Conservation (phyloP, 92 coral and sea anemone genomes). For the Paragorgia papillata region DNA sequence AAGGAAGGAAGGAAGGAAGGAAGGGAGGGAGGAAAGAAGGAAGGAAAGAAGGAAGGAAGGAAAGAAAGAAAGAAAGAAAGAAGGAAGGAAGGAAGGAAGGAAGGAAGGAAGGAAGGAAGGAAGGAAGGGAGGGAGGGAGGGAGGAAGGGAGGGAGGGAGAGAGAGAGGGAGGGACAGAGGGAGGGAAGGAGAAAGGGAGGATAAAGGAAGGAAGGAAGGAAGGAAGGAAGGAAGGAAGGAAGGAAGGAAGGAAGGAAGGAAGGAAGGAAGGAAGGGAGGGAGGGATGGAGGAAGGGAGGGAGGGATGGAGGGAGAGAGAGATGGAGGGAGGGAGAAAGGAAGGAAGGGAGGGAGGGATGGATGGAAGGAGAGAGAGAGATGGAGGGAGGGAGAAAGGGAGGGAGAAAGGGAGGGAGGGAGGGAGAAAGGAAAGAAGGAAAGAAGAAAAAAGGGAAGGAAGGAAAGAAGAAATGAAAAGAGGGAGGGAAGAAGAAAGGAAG, state of each 20-base stretch:
- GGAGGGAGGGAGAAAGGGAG: too few relatives aligned
- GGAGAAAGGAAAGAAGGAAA: too few relatives aligned
- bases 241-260: conserved; percentile 13
- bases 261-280: not conserved
- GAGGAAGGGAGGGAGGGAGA: conserved; percentile 6
- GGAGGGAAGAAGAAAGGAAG: not conserved
- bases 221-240: not conserved
- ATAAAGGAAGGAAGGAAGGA: not conserved
- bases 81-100: not conserved
- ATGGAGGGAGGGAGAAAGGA: not conserved
- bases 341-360: not conserved
- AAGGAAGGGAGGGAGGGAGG: not conserved
- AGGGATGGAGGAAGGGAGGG: not conserved
- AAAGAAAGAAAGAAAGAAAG: not conserved
- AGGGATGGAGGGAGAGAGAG: not conserved
- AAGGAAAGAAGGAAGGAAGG: not conserved
- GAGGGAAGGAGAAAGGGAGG: not conserved
- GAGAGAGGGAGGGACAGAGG: too few relatives aligned
- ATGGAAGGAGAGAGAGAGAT: too few relatives aligned
- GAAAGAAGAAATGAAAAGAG: not conserved
- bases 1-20: not conserved
- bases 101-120: not conserved
- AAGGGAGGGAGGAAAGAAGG: not conserved
- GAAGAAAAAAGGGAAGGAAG: not conserved
- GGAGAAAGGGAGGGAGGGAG: too few relatives aligned